Conservation (phyloP, 1,140 invertebrate genomes). For the Oryctes rhinoceros region DNA sequence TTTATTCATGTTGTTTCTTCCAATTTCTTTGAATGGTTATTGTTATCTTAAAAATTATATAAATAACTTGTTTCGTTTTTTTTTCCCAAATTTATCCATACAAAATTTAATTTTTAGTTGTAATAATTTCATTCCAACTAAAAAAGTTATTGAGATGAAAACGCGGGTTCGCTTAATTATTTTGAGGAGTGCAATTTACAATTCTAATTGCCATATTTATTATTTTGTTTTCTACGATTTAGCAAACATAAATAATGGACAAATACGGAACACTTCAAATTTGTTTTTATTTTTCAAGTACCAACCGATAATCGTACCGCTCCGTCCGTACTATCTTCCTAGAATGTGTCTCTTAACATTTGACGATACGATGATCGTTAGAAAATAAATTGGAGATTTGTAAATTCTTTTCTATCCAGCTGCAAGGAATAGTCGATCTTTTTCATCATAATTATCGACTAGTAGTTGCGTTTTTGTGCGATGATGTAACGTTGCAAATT, state of each 20-base stretch:
- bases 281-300: not conserved
- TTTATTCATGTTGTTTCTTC: no score
- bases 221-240: no score
- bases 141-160: no score
- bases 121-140: no score
- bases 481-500: conserved; percentile 29
- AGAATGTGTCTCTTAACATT: not conserved
- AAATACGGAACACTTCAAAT: not conserved
- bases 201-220: no score
- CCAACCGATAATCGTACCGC: not conserved
- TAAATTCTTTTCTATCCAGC: conserved; percentile 4
- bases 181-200: no score
- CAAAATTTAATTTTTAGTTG: no score
- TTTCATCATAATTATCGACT: not conserved
- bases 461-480: conserved; percentile 23
- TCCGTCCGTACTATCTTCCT: not conserved
- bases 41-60: no score
- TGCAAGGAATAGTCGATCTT: not conserved
- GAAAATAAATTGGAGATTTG: not conserved
- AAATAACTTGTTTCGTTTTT: no score
- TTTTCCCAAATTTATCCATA: no score
- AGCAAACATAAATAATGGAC: not conserved
- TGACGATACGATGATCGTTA: not conserved
- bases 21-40: no score
- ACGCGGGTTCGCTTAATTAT: no score